Evolutionary conservation across 2,888 invertebrate genomes (phyloP).

Genomic region (Parnassius smintheus): DNA sequence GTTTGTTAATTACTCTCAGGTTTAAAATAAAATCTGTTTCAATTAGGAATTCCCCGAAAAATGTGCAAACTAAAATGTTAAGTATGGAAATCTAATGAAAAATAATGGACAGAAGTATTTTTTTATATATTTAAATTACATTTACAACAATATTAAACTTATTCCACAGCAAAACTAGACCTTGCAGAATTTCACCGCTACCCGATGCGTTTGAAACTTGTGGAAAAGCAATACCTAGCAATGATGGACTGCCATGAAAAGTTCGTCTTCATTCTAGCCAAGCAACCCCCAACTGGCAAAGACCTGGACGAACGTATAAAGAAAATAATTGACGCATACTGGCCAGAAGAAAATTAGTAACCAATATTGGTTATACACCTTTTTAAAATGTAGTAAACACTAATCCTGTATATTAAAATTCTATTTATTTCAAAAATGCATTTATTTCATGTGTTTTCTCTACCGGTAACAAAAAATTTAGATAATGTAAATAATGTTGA

Average conservation of each 20-base stretch:
- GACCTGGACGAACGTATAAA: conserved; percentile 53
- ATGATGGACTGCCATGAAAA: conserved; percentile 71
- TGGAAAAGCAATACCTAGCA: conserved; percentile 57
- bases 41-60: too few relatives aligned
- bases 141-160: conserved; percentile 2
- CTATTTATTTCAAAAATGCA: too few relatives aligned
- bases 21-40: too few relatives aligned
- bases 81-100: too few relatives aligned
- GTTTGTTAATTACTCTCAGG: too few relatives aligned
- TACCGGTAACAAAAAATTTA: too few relatives aligned
- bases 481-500: too few relatives aligned
- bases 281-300: conserved; percentile 49
- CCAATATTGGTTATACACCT: neutral
- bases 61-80: too few relatives aligned
- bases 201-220: conserved; percentile 60
- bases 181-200: conserved; percentile 58
- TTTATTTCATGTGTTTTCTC: too few relatives aligned
- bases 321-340: conserved; percentile 58
- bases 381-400: neutral
- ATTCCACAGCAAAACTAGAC: conserved; percentile 52
- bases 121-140: too few relatives aligned
- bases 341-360: conserved; percentile 49
- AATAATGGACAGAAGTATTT: too few relatives aligned
- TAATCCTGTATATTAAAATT: too few relatives aligned
- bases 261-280: conserved; percentile 60